Evolutionary conservation across 2,113 vertebrate species (phyloP).

Genomic region (Synodontis membranacea): DNA sequence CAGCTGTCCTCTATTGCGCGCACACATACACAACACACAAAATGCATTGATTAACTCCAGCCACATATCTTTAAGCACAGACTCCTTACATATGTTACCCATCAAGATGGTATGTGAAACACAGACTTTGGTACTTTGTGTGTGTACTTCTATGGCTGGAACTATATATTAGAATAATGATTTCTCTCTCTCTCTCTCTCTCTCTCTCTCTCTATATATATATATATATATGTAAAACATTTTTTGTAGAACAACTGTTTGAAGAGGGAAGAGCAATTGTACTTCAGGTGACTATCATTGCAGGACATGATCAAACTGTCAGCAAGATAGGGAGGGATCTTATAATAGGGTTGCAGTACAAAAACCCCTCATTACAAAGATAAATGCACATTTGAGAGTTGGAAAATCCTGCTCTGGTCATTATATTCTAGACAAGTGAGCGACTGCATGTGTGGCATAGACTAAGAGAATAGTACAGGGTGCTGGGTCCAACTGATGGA

Average conservation of each 20-base stretch:
- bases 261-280: not conserved
- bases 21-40: slow-evolving; percentile 25
- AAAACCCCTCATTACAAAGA: not conserved
- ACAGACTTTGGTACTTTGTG: slow-evolving; percentile 69
- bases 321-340: not conserved
- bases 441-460: not conserved
- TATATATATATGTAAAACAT: too few relatives aligned
- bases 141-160: slow-evolving; percentile 6
- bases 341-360: not conserved
- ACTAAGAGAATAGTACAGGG: not conserved
- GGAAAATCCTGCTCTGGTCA: not conserved
- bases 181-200: slow-evolving; percentile 30
- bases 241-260: not conserved
- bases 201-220: too few relatives aligned
- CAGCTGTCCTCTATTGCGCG: slow-evolving; percentile 38
- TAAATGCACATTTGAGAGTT: not conserved
- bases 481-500: not conserved
- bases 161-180: slow-evolving; percentile 2
- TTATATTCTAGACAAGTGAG: not conserved
- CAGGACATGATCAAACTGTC: not conserved
- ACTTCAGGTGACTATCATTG: not conserved
- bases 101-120: slow-evolving; percentile 75
- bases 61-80: slow-evolving; percentile 61
- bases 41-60: slow-evolving; percentile 42
- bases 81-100: slow-evolving; percentile 74